Conservation (phyloP, 1,140 invertebrate genomes). For the Eciton burchellii region DNA sequence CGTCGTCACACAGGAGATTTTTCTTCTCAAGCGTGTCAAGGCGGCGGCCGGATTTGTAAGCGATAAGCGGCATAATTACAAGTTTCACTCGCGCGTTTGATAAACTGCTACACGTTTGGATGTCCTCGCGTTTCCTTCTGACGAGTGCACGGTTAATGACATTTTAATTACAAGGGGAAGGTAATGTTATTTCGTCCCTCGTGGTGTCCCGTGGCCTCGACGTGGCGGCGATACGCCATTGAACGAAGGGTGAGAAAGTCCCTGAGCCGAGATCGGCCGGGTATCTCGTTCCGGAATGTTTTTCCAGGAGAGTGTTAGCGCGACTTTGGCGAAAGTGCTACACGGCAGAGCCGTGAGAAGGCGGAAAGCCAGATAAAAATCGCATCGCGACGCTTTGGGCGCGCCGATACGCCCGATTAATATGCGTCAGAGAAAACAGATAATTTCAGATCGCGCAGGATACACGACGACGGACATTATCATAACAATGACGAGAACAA, state of each 20-base stretch:
- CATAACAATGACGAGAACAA: neutral
- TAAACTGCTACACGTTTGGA: too few relatives aligned
- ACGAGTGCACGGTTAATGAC: neutral
- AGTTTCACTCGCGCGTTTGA: neutral
- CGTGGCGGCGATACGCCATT: neutral
- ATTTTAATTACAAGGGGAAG: neutral
- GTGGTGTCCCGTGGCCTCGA: neutral
- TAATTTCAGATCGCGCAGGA: neutral
- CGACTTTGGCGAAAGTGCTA: slow-evolving; percentile 27
- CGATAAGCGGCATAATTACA: neutral
- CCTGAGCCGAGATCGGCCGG: neutral
- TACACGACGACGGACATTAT: too few relatives aligned
- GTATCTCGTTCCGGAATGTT: slow-evolving; percentile 58
- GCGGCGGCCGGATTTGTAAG: neutral
- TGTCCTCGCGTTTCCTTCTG: neutral
- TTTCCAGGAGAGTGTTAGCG: slow-evolving; percentile 29
- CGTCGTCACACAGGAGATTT: neutral
- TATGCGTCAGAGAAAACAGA: neutral
- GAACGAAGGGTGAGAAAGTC: neutral
- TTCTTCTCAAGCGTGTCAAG: neutral
- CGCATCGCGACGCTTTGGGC: neutral
- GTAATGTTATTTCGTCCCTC: neutral
- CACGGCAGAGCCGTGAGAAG: neutral
- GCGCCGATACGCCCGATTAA: neutral
- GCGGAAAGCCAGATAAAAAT: neutral